Conservation (phyloP, 2,888 invertebrate species). For the Dioctria linearis region DNA sequence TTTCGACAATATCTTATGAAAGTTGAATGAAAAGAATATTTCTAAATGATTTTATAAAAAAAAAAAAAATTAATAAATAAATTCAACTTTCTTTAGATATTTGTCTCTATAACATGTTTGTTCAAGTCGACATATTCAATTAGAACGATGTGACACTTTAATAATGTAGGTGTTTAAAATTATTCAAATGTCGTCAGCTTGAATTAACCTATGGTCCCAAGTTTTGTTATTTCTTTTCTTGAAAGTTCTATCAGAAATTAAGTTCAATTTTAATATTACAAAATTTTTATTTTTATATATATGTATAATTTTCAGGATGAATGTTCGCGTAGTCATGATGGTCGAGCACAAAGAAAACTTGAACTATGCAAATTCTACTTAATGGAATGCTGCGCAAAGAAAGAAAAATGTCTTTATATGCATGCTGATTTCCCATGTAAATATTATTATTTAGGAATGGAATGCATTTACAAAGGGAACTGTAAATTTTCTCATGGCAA, state of each 20-base stretch:
- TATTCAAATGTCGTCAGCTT: no score
- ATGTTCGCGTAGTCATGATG: slow-evolving; percentile 90
- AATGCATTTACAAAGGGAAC: slow-evolving; percentile 85
- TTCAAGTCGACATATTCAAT: no score
- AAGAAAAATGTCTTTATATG: slow-evolving; percentile 96
- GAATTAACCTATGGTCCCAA: no score
- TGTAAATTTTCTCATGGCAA: slow-evolving; percentile 96
- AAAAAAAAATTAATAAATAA: neutral
- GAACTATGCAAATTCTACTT: slow-evolving; percentile 97
- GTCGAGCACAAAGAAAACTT: slow-evolving; percentile 86
- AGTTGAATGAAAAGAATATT: neutral
- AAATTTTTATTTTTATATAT: slow-evolving; percentile 24
- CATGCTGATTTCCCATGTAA: slow-evolving; percentile 98
- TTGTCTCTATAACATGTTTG: no score
- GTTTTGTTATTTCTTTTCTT: no score
- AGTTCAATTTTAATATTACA: no score
- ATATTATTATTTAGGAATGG: slow-evolving; percentile 94
- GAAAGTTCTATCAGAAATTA: no score
- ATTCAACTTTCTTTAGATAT: no score
- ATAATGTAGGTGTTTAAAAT: no score
- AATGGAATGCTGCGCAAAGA: slow-evolving; percentile 94
- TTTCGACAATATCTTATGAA: no score
- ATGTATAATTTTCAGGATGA: slow-evolving; percentile 72
- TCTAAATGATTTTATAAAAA: neutral
- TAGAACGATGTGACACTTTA: no score